phyloP scores from a whole-genome alignment of 2,113 vertebrate species.

The Rhinopithecus roxellana region DNA sequence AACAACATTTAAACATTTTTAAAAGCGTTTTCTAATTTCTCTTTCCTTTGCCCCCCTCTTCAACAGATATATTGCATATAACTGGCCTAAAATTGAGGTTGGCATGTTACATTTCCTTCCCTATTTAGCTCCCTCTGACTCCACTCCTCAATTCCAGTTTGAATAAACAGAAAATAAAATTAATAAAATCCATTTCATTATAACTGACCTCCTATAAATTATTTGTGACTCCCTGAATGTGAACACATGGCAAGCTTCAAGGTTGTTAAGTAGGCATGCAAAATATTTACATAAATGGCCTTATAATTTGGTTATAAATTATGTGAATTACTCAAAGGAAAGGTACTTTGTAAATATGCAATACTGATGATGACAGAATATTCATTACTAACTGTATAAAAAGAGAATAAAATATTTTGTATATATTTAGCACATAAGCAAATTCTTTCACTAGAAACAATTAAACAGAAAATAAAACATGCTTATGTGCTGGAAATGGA shows the following conservation, averaged over 20 bases:
- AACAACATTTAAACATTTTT: background rate
- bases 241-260: constrained; percentile 68
- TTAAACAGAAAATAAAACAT: constrained; percentile 75
- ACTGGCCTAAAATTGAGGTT: background rate
- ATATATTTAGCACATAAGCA: constrained; percentile 61
- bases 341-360: constrained; percentile 58
- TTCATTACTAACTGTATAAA: constrained; percentile 60
- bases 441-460: constrained; percentile 67
- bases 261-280: constrained; percentile 57
- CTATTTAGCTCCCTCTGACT: background rate
- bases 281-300: constrained; percentile 72
- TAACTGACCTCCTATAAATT: constrained; percentile 64
- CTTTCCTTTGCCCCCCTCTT: background rate
- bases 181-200: constrained; percentile 60
- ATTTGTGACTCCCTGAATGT: constrained; percentile 53
- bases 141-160: background rate
- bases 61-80: background rate
- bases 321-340: constrained; percentile 61
- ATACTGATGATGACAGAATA: constrained; percentile 66
- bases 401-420: constrained; percentile 63
- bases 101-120: background rate
- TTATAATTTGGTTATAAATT: constrained; percentile 67
- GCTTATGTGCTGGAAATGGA: constrained; percentile 74
- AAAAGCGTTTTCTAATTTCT: background rate
- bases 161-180: constrained; percentile 67